Evolutionary conservation across 2,113 vertebrate genomes (phyloP).

Genomic region (Irena cyanogastra): DNA sequence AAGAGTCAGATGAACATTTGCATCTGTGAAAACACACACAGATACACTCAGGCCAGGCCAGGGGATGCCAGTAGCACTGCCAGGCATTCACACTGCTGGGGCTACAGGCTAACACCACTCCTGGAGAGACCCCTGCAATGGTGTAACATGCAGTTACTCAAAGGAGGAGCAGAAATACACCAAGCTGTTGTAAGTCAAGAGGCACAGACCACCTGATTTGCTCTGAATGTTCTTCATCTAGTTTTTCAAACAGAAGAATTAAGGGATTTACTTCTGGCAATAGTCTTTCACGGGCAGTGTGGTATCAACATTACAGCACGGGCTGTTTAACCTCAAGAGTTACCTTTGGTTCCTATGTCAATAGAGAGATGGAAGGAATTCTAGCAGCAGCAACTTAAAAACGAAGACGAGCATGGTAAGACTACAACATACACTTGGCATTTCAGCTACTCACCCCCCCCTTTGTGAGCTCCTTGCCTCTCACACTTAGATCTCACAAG

Average conservation of each 20-base stretch:
- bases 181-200: background rate
- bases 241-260: background rate
- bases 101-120: background rate
- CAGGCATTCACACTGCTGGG: background rate
- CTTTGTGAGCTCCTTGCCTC: constrained; percentile 2
- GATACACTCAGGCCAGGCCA: background rate
- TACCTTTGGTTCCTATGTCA: background rate
- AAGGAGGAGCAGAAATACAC: background rate
- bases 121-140: background rate
- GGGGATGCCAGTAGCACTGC: background rate
- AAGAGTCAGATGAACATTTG: background rate
- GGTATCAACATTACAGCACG: background rate
- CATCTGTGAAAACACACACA: background rate
- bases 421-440: background rate
- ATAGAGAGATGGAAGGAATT: background rate
- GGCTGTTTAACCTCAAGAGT: background rate
- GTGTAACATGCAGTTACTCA: background rate
- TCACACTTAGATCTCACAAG: background rate
- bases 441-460: background rate
- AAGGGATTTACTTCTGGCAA: background rate
- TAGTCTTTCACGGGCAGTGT: background rate
- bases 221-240: background rate
- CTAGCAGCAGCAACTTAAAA: background rate
- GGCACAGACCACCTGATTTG: background rate
- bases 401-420: background rate